These are phyloP conservation scores for Meliscaeva auricollis DNA, from an alignment of 2,888 invertebrate genomes.

Conservation along the genomic window DNA sequence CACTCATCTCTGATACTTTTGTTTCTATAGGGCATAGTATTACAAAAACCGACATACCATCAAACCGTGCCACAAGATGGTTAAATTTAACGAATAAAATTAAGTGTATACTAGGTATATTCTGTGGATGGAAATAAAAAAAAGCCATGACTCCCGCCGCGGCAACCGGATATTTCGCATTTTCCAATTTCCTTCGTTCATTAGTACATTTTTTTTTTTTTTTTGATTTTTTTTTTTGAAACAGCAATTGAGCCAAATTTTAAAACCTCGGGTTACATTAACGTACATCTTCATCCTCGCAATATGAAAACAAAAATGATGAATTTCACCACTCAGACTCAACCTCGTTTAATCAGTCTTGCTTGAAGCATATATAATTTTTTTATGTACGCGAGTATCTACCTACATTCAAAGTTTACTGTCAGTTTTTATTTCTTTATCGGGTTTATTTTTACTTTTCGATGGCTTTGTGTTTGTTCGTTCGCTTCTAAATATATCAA, in stretches of 20 bases:
- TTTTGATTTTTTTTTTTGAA: too few species aligned
- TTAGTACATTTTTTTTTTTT: not conserved
- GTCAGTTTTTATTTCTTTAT: conserved; percentile 44
- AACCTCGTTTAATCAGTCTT: not conserved
- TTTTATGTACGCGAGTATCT: not conserved
- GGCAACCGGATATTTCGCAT: not conserved
- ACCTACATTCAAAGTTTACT: conserved; percentile 6
- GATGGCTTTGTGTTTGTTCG: conserved; percentile 27
- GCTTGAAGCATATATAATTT: not conserved
- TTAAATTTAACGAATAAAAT: not conserved
- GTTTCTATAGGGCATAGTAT: not conserved
- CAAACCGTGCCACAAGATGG: not conserved
- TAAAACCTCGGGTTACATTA: conserved; percentile 1
- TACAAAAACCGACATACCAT: not conserved
- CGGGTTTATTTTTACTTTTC: conserved; percentile 30
- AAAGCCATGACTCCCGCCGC: not conserved
- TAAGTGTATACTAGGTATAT: too few species aligned
- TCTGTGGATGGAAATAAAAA: not conserved
- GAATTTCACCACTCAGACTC: not conserved
- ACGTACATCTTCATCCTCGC: not conserved
- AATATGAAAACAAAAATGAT: not conserved
- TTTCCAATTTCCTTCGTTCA: not conserved
- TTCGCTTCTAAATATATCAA: not conserved
- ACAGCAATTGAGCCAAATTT: not conserved
- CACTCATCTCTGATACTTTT: too few species aligned